Base-by-base conservation (phyloP, 1,140 invertebrate species). In the Drosophila insularis region DNA sequence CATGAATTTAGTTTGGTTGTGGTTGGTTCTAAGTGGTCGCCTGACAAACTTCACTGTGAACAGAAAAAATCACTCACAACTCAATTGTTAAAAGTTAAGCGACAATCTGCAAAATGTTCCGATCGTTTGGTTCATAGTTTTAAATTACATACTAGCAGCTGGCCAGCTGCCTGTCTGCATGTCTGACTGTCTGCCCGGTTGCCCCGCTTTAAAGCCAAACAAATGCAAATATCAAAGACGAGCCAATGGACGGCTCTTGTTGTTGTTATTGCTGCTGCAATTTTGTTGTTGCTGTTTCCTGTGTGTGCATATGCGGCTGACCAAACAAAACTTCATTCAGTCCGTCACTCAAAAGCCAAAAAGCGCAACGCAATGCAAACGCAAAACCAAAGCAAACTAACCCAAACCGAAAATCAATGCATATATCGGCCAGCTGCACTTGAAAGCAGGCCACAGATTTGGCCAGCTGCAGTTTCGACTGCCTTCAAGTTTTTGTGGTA, bases 311-410 rank as follows among this genome's bases (percentile, higher is more conserved):
- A 61, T 86, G 67, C 68, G 82, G 68, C 81, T 87, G 82, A 70
- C 71, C 81, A 87, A 86, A 86, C 82, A 86, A 87, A 81, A 82
- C 68, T 87, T 86, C 82, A 78, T 31, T 60, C 81, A 68, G 64
- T 59, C 82, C 43, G 68, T 23, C 63, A 37, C 64, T 59, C 74
- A 81, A 72, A 77, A 78, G 63, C 56, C 78, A 81, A 86, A 86
- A 82, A 71, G 78, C 71, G 74, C 68, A 82, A 80, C 72, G 77
- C 64, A 82, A 80, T 68, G 77, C 64, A 62, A 72, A 69, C 68
- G 63, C 35, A 80, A 59, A 63, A 43, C 40, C 40, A 43, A 50
- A 50, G 17, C 43, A 8, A 58, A 50, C 17, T 19, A 8, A 58
- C 6, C 50, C 50, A 23, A 53, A 53, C 50, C 50, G 58, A 73